A percentile compares a stretch with the other conserved stretches of the same genome.
phyloP scores from a whole-genome alignment of 2,113 vertebrate species.

The Ahaetulla prasina region DNA sequence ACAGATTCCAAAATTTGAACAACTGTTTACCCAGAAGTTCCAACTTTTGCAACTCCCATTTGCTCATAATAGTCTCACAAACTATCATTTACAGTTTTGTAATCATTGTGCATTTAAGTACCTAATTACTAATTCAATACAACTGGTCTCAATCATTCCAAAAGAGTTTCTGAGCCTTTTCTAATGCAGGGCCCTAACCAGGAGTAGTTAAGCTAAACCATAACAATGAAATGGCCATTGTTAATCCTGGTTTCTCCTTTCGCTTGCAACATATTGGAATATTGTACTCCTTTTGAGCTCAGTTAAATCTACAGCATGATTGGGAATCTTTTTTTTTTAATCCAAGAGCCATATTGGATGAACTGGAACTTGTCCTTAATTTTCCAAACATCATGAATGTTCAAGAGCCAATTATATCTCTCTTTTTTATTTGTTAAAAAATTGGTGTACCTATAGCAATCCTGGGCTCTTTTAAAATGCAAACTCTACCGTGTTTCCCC shows the following conservation, averaged over 20 bases:
- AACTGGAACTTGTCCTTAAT: not conserved
- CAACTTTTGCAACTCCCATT: not conserved
- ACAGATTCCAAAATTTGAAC: not conserved
- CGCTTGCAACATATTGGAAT: not conserved
- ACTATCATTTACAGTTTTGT: not conserved
- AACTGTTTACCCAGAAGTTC: not conserved
- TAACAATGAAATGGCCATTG: not conserved
- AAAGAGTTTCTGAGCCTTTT: not conserved
- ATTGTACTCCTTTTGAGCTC: not conserved
- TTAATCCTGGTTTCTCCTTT: not conserved
- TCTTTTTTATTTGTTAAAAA: not conserved
- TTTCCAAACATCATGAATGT: not conserved
- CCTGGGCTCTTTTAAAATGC: not conserved
- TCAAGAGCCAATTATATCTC: not conserved
- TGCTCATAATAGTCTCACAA: not conserved
- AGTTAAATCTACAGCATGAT: not conserved
- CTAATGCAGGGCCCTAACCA: not conserved
- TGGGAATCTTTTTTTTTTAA: not conserved
- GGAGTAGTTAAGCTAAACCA: not conserved
- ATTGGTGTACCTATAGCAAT: not conserved
- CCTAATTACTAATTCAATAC: not conserved
- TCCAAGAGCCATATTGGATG: not conserved
- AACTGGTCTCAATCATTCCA: not conserved
- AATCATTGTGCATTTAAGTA: not conserved
- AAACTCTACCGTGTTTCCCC: not conserved